phyloP scores from a whole-genome alignment of 2,888 invertebrate genomes.

The Aphrophora alni region DNA sequence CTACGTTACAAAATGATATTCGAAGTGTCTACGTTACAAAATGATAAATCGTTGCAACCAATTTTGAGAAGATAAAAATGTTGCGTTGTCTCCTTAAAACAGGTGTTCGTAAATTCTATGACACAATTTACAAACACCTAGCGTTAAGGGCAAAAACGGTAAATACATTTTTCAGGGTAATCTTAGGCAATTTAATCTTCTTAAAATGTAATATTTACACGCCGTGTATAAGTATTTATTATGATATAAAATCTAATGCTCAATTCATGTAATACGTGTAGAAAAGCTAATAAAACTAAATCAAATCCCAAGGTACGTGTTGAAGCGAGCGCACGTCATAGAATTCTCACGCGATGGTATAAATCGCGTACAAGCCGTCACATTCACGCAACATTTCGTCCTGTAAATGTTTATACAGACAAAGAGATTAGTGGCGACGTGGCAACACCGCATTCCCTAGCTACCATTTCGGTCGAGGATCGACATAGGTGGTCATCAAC shows the following conservation, averaged over 20 bases:
- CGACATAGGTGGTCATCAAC: constrained; percentile 1
- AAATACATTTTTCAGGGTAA: too few species aligned
- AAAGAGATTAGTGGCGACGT: background rate
- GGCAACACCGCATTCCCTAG: background rate
- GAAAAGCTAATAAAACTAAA: background rate
- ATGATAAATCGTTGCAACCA: too few species aligned
- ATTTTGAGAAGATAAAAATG: too few species aligned
- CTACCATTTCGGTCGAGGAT: constrained; percentile 1
- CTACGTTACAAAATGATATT: too few species aligned
- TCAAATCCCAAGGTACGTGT: background rate
- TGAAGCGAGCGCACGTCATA: background rate
- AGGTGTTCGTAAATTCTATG: too few species aligned
- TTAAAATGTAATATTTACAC: too few species aligned
- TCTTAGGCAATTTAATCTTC: too few species aligned
- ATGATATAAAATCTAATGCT: background rate
- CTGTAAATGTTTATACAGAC: background rate
- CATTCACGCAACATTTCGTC: background rate
- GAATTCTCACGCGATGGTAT: background rate
- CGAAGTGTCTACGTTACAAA: too few species aligned
- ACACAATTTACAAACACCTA: too few species aligned
- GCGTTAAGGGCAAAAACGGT: too few species aligned
- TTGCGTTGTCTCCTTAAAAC: too few species aligned
- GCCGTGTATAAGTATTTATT: background rate
- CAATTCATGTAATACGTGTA: background rate
- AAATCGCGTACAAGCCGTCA: background rate